These are phyloP conservation scores for Abscondita cerata DNA, from an alignment of 2,888 invertebrate species.

Conservation along the genomic window DNA sequence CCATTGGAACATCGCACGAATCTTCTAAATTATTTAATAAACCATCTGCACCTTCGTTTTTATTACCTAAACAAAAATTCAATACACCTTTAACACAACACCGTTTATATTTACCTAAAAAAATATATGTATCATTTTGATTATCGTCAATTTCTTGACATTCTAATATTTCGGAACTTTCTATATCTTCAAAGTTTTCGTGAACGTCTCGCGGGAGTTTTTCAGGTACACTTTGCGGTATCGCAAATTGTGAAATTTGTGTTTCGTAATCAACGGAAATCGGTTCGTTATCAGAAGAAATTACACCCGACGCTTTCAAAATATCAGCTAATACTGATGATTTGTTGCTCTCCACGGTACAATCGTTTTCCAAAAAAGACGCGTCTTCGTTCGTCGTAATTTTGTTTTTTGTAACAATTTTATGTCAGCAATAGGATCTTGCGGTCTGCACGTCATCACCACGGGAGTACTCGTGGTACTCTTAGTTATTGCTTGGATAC, in stretches of 20 bases:
- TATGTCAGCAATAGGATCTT: conserved; percentile 22
- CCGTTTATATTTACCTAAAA: conserved; percentile 19
- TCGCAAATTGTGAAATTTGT: conserved; percentile 40
- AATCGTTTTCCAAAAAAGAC: conserved; percentile 1
- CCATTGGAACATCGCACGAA: conserved; percentile 34
- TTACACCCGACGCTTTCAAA: conserved; percentile 40
- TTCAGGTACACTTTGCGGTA: conserved; percentile 32
- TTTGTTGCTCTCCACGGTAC: conserved; percentile 23
- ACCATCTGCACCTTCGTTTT: conserved; percentile 18
- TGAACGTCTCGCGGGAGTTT: neutral
- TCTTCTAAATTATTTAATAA: conserved; percentile 22
- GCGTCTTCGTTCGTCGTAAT: neutral
- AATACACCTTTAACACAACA: too few relatives aligned
- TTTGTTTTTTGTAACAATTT: neutral
- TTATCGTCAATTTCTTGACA: conserved; percentile 9
- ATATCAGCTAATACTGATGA: conserved; percentile 42
- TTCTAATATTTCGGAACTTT: conserved; percentile 17
- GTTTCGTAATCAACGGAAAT: conserved; percentile 39
- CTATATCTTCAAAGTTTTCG: conserved; percentile 13
- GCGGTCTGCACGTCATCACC: conserved; percentile 38
- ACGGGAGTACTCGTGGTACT: conserved; percentile 41
- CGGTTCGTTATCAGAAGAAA: conserved; percentile 33
- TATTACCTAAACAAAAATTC: conserved; percentile 28
- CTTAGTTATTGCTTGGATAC: conserved; percentile 39
- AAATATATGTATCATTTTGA: conserved; percentile 16